Evolutionary conservation across 2,797 vertebrate species (phyloP).

Genomic region (Tauraco hartlaubi): DNA sequence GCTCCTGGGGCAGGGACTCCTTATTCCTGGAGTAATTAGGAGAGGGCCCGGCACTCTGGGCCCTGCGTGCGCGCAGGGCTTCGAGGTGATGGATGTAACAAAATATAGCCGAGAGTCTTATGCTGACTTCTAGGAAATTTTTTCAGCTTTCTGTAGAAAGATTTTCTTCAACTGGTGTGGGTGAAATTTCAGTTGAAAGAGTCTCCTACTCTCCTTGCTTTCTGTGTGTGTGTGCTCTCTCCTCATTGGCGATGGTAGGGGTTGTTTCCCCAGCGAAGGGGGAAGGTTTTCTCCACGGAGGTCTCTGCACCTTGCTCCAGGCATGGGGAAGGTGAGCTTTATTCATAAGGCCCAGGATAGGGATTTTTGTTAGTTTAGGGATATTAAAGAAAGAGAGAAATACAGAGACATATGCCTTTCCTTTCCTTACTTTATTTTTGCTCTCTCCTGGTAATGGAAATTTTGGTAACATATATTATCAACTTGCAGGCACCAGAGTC

Average conservation of each 20-base stretch:
- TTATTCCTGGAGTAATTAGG: background rate
- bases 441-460: background rate
- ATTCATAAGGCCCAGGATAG: background rate
- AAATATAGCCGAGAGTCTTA: background rate
- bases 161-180: background rate
- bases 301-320: background rate
- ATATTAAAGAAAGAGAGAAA: background rate
- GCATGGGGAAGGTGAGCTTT: background rate
- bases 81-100: background rate
- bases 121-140: background rate
- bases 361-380: background rate
- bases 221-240: background rate
- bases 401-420: background rate
- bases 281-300: background rate
- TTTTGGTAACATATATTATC: background rate
- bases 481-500: background rate
- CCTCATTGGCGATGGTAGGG: background rate
- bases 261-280: accelerated
- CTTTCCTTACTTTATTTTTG: background rate
- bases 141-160: background rate
- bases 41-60: background rate
- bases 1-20: background rate
- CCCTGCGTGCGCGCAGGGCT: background rate
- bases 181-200: background rate
- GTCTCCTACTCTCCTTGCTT: background rate